A percentile compares a stretch with the other conserved stretches of the same genome.
These are phyloP conservation scores for Archaeoteleia sp. DNA, from an alignment of 2,888 invertebrate genomes.

Conservation along the genomic window DNA sequence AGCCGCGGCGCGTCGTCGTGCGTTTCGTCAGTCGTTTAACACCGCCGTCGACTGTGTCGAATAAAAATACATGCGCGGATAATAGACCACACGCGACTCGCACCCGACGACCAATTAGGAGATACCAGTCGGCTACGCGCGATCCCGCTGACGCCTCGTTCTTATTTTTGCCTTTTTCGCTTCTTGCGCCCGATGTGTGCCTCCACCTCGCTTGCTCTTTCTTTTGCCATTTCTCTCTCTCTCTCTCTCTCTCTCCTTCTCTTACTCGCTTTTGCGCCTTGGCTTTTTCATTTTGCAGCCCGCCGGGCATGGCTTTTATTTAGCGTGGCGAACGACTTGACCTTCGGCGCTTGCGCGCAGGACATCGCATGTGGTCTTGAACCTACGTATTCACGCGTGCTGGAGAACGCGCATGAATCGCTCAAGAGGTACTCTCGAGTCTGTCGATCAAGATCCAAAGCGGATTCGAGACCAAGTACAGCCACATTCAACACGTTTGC, in stretches of 20 bases:
- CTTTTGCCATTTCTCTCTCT: no score
- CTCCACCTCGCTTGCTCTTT: slow-evolving; percentile 23
- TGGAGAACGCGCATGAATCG: slow-evolving; percentile 38
- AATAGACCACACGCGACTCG: slow-evolving; percentile 69
- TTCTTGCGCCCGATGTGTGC: slow-evolving; percentile 15
- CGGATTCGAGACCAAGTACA: slow-evolving; percentile 10
- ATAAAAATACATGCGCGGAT: slow-evolving; percentile 68
- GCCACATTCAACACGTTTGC: slow-evolving; percentile 27
- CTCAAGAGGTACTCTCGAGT: slow-evolving; percentile 44
- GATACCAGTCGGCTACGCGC: slow-evolving; percentile 53
- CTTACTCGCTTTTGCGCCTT: no score
- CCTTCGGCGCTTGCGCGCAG: slow-evolving; percentile 49
- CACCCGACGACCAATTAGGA: slow-evolving; percentile 63
- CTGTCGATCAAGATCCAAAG: slow-evolving; percentile 48
- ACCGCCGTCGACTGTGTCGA: slow-evolving; percentile 68
- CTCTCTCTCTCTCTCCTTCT: no score
- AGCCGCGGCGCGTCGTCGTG: slow-evolving; percentile 59
- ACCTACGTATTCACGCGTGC: slow-evolving; percentile 42
- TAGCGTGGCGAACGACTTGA: slow-evolving; percentile 49
- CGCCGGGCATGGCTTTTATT: slow-evolving; percentile 49
- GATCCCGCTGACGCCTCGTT: slow-evolving; percentile 33
- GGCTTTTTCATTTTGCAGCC: slow-evolving; percentile 6
- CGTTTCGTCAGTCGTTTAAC: slow-evolving; percentile 72
- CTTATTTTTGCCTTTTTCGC: slow-evolving; percentile 48
- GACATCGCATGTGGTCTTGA: slow-evolving; percentile 52